phyloP scores from a whole-genome alignment of 1,140 invertebrate genomes.

The Drosophila dunni region DNA sequence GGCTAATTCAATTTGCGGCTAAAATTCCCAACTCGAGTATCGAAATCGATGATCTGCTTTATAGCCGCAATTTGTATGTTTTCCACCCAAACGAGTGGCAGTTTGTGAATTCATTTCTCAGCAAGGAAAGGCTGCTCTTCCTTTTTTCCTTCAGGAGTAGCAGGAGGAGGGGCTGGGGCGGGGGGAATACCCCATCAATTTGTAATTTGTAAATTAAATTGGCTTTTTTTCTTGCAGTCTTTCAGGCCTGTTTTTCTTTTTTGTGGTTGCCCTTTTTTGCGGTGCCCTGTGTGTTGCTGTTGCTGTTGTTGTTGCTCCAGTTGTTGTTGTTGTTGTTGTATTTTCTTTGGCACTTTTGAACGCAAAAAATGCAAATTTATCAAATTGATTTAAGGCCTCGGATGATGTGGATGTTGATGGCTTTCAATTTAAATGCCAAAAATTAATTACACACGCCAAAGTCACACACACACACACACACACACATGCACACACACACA shows the following conservation, averaged over 20 bases:
- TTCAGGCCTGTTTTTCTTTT: slow-evolving; percentile 34
- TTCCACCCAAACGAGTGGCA: background rate
- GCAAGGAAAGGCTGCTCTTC: slow-evolving; percentile 1
- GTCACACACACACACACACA: slow-evolving; percentile 23
- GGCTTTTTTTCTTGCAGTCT: slow-evolving; percentile 41
- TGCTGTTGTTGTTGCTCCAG: background rate
- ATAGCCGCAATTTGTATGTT: slow-evolving; percentile 37
- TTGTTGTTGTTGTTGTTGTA: slow-evolving; percentile 16
- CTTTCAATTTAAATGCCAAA: slow-evolving; percentile 72
- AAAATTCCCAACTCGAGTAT: too few relatives aligned
- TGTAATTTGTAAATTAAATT: slow-evolving; percentile 82
- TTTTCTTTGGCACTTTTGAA: slow-evolving; percentile 22
- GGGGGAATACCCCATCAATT: slow-evolving; percentile 60
- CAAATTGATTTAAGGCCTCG: slow-evolving; percentile 76
- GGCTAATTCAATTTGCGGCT: slow-evolving; percentile 13
- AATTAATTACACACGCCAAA: slow-evolving; percentile 74
- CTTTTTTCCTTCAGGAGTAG: background rate
- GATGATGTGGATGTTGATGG: slow-evolving; percentile 50
- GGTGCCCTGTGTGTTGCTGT: slow-evolving; percentile 5
- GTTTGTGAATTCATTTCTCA: slow-evolving; percentile 11
- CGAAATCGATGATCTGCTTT: slow-evolving; percentile 37
- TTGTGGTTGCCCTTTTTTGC: slow-evolving; percentile 24
- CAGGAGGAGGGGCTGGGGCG: background rate
- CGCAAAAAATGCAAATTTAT: slow-evolving; percentile 74
- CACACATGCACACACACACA: slow-evolving; percentile 9